phyloP scores from a whole-genome alignment of 2,797 vertebrate species.

The Tragelaphus eurycerus region DNA sequence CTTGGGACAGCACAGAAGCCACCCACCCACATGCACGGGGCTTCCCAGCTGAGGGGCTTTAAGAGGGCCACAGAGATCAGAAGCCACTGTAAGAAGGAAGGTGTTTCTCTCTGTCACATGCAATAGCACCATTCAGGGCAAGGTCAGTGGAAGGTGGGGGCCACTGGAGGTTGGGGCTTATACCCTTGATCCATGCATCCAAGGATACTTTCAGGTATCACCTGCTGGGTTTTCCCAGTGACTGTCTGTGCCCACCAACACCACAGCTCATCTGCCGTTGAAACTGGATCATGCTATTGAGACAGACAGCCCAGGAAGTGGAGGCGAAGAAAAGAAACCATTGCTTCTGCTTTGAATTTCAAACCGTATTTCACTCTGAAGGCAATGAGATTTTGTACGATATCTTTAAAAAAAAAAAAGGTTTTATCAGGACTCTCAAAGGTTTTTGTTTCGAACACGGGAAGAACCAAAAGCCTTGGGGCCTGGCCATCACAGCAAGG shows the following conservation, averaged over 20 bases:
- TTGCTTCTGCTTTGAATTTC: not conserved
- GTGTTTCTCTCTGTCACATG: not conserved
- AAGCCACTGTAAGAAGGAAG: not conserved
- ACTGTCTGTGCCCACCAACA: no score
- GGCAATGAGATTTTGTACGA: not conserved
- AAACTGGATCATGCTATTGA: not conserved
- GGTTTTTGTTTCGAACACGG: not conserved
- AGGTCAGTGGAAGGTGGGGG: not conserved
- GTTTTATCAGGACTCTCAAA: not conserved
- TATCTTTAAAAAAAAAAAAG: not conserved
- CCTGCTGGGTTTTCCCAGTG: not conserved
- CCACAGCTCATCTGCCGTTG: not conserved
- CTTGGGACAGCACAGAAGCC: not conserved
- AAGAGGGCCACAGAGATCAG: not conserved
- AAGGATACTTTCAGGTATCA: not conserved
- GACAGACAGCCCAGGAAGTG: not conserved
- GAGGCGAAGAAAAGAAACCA: not conserved
- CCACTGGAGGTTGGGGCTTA: fast-evolving
- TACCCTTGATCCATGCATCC: fast-evolving
- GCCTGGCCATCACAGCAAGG: not conserved
- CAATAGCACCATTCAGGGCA: not conserved
- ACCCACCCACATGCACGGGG: not conserved
- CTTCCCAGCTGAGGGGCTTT: not conserved
- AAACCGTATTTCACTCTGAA: not conserved
- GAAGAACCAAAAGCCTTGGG: not conserved